Percentiles rank a stretch among this genome's conserved stretches.
These are phyloP conservation scores for Crocidura indochinensis DNA, from an alignment of 2,797 vertebrate genomes.

Conservation along the genomic window DNA sequence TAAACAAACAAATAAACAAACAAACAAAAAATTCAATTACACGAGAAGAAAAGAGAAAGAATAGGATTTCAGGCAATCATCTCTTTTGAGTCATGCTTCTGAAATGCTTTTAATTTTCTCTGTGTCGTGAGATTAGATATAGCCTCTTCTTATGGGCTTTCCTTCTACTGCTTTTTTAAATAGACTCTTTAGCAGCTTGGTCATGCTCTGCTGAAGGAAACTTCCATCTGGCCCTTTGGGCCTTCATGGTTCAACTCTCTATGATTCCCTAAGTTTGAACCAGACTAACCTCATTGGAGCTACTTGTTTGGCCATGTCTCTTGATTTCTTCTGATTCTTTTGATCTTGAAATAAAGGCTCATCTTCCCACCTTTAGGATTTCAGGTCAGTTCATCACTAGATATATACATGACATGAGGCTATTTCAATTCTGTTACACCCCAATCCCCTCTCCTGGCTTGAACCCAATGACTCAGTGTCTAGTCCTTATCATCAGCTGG, in stretches of 20 bases:
- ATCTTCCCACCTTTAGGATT: background rate
- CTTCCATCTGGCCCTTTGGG: background rate
- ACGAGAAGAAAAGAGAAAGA: background rate
- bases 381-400: background rate
- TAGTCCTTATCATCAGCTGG: background rate
- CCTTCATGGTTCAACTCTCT: background rate
- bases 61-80: background rate
- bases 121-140: background rate
- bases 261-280: background rate
- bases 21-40: constrained; percentile 52
- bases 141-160: background rate
- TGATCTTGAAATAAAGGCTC: background rate
- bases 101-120: background rate
- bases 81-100: background rate
- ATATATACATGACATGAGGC: background rate
- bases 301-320: background rate
- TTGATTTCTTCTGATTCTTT: background rate
- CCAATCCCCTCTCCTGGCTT: background rate
- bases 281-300: rapidly evolving
- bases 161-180: background rate
- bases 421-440: background rate
- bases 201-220: background rate
- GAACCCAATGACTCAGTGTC: background rate
- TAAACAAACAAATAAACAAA: background rate
- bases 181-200: background rate